These are phyloP conservation scores for Mustela lutreola DNA, from an alignment of 2,113 vertebrate species.

Conservation along the genomic window DNA sequence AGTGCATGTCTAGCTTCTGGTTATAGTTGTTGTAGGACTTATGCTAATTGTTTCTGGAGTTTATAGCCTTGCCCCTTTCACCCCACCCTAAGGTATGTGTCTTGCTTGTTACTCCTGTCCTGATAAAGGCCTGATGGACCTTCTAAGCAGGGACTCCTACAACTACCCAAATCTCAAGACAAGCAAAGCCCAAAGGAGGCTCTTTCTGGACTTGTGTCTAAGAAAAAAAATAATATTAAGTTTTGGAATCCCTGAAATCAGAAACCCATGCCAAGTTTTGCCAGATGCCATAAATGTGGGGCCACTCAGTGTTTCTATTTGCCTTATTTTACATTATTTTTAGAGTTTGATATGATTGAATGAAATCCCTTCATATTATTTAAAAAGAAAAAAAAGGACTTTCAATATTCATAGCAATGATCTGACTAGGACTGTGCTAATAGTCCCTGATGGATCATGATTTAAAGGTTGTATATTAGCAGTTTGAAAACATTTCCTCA, in stretches of 20 bases:
- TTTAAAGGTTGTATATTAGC: not conserved
- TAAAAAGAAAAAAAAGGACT: not conserved
- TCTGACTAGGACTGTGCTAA: not conserved
- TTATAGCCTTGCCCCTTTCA: not conserved
- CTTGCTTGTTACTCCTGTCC: not conserved
- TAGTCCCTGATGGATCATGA: not conserved
- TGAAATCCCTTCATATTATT: not conserved
- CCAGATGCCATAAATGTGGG: not conserved
- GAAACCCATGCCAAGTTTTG: not conserved
- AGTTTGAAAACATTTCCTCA: conserved; percentile 16
- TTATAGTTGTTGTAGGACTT: not conserved
- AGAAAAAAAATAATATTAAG: not conserved
- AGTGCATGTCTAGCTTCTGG: not conserved
- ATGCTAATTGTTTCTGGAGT: not conserved
- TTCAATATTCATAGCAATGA: not conserved
- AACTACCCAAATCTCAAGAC: not conserved
- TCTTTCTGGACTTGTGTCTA: not conserved
- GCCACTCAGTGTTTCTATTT: not conserved
- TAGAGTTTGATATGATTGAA: not conserved
- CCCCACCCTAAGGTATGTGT: rapidly evolving
- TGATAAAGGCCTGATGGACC: not conserved
- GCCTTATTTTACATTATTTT: not conserved
- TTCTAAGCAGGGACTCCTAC: not conserved
- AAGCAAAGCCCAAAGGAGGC: not conserved
- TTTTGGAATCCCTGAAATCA: not conserved